Evolutionary conservation across 2,888 invertebrate genomes (phyloP).

Genomic region (Steinernema hermaphroditum): DNA sequence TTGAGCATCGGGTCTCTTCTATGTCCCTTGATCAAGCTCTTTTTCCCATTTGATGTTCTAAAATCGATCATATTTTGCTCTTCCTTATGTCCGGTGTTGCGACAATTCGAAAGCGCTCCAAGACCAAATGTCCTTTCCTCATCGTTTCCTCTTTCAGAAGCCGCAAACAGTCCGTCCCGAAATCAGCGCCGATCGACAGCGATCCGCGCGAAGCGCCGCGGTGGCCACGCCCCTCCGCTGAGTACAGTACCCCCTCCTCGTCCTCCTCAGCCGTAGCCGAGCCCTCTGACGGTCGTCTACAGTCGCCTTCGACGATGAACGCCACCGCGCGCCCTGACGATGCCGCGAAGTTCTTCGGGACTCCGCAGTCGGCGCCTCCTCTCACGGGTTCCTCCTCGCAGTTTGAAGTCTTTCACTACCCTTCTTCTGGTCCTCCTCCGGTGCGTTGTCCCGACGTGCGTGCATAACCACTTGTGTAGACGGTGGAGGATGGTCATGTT

Average conservation of each 20-base stretch:
- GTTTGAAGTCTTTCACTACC: slow-evolving; percentile 3
- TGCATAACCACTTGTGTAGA: too few relatives aligned
- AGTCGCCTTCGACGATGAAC: background rate
- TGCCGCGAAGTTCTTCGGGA: background rate
- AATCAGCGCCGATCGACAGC: slow-evolving; percentile 33
- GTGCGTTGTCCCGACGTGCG: background rate
- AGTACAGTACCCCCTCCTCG: background rate
- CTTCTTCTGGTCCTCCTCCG: slow-evolving; percentile 3
- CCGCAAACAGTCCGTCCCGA: slow-evolving; percentile 33
- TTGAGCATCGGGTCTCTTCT: too few relatives aligned
- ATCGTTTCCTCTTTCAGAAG: slow-evolving; percentile 6
- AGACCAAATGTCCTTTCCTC: too few relatives aligned
- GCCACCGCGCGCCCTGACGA: background rate
- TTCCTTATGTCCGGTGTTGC: too few relatives aligned
- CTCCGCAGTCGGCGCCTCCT: slow-evolving; percentile 6
- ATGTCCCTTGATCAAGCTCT: too few relatives aligned
- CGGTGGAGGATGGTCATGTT: too few relatives aligned
- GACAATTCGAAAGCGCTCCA: too few relatives aligned
- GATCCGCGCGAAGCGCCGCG: background rate
- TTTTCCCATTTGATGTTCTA: too few relatives aligned
- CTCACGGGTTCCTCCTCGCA: background rate
- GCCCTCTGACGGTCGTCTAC: background rate
- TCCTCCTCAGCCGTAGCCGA: background rate
- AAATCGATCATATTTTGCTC: too few relatives aligned
- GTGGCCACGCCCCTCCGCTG: slow-evolving; percentile 3